Percentiles rank a stretch among this genome's conserved stretches.
These are phyloP conservation scores for Pelochelys cantorii DNA, from an alignment of 2,797 vertebrate species.

Conservation along the genomic window DNA sequence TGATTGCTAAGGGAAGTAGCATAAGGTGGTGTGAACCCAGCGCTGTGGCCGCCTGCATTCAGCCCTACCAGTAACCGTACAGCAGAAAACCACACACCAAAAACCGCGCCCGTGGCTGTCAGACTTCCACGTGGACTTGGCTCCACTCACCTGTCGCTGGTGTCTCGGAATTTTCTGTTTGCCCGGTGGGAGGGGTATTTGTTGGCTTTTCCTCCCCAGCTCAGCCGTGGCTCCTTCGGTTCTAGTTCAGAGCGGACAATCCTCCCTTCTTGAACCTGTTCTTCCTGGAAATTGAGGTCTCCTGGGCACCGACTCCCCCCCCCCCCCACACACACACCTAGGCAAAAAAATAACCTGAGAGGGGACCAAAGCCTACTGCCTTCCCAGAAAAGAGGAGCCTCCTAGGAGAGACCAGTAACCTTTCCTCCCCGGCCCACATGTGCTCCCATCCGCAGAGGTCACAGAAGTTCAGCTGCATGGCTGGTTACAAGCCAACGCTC, in stretches of 20 bases:
- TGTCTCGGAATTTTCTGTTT: neutral
- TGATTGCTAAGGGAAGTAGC: neutral
- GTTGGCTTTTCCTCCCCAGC: neutral
- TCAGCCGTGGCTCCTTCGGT: neutral
- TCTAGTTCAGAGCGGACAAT: neutral
- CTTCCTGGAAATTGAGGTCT: neutral
- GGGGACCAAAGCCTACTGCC: neutral
- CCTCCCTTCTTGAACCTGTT: neutral
- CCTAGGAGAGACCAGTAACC: neutral
- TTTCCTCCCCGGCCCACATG: neutral
- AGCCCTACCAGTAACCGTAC: neutral
- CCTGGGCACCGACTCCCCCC: fast-evolving
- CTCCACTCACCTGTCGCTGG: neutral
- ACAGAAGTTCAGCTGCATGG: neutral
- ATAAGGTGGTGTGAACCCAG: neutral
- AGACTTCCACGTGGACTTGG: neutral
- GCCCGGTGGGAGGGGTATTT: neutral
- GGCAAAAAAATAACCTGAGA: neutral
- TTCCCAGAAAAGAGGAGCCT: neutral
- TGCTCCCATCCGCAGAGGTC: neutral
- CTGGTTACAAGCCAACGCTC: neutral
- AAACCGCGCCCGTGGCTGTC: neutral
- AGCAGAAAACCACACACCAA: neutral
- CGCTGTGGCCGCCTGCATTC: neutral
- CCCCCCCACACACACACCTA: too few species aligned